phyloP scores from a whole-genome alignment of 2,797 vertebrate species.

The Psittacula derbiana region DNA sequence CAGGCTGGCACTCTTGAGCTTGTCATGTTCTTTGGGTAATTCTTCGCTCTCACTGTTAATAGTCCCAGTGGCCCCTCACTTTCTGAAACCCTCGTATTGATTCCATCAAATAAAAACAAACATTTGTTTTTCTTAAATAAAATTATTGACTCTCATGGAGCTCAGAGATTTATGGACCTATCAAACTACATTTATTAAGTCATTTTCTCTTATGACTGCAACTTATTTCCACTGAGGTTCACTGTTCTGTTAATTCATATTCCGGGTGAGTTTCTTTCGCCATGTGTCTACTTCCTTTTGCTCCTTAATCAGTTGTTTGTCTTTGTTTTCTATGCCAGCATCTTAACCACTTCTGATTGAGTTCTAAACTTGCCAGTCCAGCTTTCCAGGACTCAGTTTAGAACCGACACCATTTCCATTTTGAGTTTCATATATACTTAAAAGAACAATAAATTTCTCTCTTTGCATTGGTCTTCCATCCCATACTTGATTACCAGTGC shows the following conservation, averaged over 20 bases:
- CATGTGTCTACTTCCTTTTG: neutral
- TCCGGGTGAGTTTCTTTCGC: neutral
- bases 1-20: neutral
- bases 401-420: neutral
- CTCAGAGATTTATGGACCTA: slow-evolving; percentile 13
- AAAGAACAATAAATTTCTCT: neutral
- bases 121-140: slow-evolving; percentile 12
- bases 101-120: neutral
- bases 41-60: neutral
- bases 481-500: neutral
- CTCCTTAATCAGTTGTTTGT: neutral
- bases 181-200: slow-evolving; percentile 18
- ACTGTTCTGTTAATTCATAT: neutral
- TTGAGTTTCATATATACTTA: neutral
- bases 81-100: neutral
- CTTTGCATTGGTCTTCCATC: neutral
- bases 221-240: neutral
- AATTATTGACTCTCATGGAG: neutral
- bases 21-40: neutral
- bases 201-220: neutral
- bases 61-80: neutral
- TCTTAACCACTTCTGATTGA: neutral
- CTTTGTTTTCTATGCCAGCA: neutral
- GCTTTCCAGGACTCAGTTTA: neutral
- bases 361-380: neutral